Base-by-base conservation (phyloP, 2,888 invertebrate genomes). In the Acleris sparsana region DNA sequence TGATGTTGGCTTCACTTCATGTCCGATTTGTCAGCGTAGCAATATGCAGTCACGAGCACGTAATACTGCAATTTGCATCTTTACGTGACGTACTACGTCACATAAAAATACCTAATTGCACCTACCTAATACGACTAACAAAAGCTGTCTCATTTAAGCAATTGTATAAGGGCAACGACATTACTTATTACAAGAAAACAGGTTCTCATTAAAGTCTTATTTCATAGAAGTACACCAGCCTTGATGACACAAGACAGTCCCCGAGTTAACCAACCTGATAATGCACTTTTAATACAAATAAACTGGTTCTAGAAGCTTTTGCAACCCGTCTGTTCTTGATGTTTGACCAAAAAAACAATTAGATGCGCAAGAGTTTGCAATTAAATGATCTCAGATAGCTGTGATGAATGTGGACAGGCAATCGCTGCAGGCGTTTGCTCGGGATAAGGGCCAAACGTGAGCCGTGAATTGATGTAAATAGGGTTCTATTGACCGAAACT, bases 371-470 rank as follows among this genome's bases (percentile, higher is more conserved):
- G 65, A 60, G 60, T 66, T 61, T 53, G 66, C 66, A 66, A 66
- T 62, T 66, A 66, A 66, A 66, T 52, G 66, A 66, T 57, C 61
- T 39, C 22, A 57, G 66, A 66, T 62, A 66, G 61, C 66, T 39
- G 56, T 66, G 66, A 66, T 66, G 61, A 22, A 61, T 66, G 60
- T 51, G 44, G 65, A 60, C 60, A 56, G 46, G 46, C 20, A 13
- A 56, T 52, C 43, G 66, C 66, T 56, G 51, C 25, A 39, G 66
- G 66, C 56, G 22, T 48, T 20, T 51, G 52, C 33, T 20, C 25
- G 22, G 46, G 25, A 25, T 43, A 55, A 55, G 22, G n/a, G 18
- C 55, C 43, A 22, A 55, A 43, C 53, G 17, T 7, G 11, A 33
- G 53, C n/a, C 53, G 17, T 17, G 33, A 33, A 33, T 53, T 46